Conservation (phyloP, 1,140 invertebrate genomes). For the Drosophila kanapiae region DNA sequence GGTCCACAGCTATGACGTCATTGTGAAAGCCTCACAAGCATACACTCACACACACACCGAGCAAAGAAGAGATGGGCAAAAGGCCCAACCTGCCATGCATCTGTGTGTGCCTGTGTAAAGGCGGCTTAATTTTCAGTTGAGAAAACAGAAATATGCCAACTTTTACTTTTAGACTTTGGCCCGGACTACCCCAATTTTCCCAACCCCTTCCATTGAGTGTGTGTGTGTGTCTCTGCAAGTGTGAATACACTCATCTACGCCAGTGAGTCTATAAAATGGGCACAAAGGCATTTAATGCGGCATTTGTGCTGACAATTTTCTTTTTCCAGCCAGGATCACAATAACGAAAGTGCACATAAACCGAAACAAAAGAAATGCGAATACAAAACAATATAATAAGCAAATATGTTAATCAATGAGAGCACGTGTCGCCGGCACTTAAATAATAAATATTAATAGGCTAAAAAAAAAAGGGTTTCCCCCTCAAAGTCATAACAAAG, state of each 20-base stretch:
- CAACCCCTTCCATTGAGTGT: constrained; percentile 7
- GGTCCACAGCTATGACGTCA: constrained; percentile 73
- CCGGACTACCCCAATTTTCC: constrained; percentile 36
- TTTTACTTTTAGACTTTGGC: constrained; percentile 54
- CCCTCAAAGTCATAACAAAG: not conserved
- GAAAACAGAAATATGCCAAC: constrained; percentile 52
- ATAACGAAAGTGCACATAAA: constrained; percentile 23
- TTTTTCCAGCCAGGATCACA: constrained; percentile 26
- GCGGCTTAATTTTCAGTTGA: constrained; percentile 63
- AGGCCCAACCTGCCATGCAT: constrained; percentile 12
- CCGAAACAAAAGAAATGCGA: constrained; percentile 8
- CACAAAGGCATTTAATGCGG: constrained; percentile 71
- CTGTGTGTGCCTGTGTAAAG: constrained; percentile 29
- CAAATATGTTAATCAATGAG: constrained; percentile 18
- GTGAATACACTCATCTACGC: constrained; percentile 46
- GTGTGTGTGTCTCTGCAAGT: constrained; percentile 33
- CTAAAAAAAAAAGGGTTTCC: constrained; percentile 1
- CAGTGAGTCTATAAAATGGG: constrained; percentile 57
- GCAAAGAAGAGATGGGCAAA: constrained; percentile 5
- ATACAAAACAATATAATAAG: constrained; percentile 7
- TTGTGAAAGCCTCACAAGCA: constrained; percentile 45
- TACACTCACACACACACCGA: constrained; percentile 1
- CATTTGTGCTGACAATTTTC: constrained; percentile 42
- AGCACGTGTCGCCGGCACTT: constrained; percentile 2
- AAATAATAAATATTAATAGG: constrained; percentile 2